phyloP scores from a whole-genome alignment of 2,797 vertebrate species.

The Phaenicophaeus curvirostris region DNA sequence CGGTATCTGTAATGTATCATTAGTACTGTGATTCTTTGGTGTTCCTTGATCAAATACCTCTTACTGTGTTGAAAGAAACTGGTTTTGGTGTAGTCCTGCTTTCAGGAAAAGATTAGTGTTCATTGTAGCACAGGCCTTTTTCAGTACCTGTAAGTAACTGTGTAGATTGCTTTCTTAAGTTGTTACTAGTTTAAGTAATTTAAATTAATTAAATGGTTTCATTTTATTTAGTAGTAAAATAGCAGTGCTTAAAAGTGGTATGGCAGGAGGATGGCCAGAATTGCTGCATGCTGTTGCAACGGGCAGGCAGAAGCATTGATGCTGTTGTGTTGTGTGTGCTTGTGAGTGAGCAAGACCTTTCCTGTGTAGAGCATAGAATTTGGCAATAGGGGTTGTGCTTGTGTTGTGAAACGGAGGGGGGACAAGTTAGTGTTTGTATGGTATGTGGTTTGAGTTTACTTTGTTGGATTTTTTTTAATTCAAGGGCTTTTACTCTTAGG shows the following conservation, averaged over 20 bases:
- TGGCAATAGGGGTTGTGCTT: neutral
- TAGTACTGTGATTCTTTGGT: neutral
- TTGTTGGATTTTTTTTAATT: neutral
- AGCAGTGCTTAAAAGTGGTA: neutral
- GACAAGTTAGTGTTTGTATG: neutral
- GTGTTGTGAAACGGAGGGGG: neutral
- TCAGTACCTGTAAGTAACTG: neutral
- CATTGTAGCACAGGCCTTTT: neutral
- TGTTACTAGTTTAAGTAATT: neutral
- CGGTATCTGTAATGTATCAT: neutral
- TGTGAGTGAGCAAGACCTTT: neutral
- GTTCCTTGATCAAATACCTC: neutral
- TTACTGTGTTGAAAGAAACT: neutral
- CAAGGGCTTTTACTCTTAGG: neutral
- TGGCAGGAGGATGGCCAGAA: neutral
- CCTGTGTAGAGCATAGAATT: neutral
- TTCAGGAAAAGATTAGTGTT: neutral
- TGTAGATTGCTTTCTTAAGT: neutral
- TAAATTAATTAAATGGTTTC: neutral
- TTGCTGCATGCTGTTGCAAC: neutral
- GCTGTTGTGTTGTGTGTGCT: neutral
- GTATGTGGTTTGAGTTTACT: neutral
- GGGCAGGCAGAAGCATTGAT: neutral
- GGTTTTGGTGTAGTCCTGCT: neutral
- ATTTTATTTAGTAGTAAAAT: neutral